Percentiles rank a stretch among this genome's conserved stretches.
phyloP scores from a whole-genome alignment of 2,113 vertebrate species.

The Gobiocypris rarus region DNA sequence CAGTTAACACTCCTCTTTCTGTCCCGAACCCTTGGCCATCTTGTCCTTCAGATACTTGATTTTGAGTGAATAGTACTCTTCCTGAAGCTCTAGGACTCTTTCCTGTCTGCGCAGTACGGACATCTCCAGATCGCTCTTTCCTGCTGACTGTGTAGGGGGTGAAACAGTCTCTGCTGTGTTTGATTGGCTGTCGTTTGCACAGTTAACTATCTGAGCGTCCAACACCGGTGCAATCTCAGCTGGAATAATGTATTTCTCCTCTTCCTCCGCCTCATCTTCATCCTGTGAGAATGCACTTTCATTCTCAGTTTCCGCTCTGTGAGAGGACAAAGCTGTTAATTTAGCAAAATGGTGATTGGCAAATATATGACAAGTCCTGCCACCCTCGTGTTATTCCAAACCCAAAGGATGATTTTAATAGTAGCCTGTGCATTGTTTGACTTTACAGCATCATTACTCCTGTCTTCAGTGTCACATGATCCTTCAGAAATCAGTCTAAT shows the following conservation, averaged over 20 bases:
- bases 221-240: neutral
- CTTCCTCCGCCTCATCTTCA: conserved; percentile 41
- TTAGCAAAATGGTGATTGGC: neutral
- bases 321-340: neutral
- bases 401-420: too few relatives aligned
- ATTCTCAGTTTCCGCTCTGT: conserved; percentile 34
- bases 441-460: too few relatives aligned
- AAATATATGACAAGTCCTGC: neutral
- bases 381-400: neutral
- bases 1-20: neutral
- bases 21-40: conserved; percentile 45
- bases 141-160: conserved; percentile 34
- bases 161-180: conserved; percentile 10
- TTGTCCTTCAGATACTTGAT: conserved; percentile 53
- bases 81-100: conserved; percentile 49
- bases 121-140: conserved; percentile 45
- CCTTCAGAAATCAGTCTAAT: too few relatives aligned
- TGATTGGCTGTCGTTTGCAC: conserved; percentile 31
- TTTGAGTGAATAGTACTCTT: conserved; percentile 57
- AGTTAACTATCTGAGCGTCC: conserved; percentile 28
- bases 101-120: conserved; percentile 50
- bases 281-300: conserved; percentile 46
- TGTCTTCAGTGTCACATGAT: too few relatives aligned
- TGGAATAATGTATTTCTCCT: conserved; percentile 48
- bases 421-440: too few relatives aligned